Base-by-base conservation (phyloP, 1,140 invertebrate species). In the Eulimnadia texana region DNA sequence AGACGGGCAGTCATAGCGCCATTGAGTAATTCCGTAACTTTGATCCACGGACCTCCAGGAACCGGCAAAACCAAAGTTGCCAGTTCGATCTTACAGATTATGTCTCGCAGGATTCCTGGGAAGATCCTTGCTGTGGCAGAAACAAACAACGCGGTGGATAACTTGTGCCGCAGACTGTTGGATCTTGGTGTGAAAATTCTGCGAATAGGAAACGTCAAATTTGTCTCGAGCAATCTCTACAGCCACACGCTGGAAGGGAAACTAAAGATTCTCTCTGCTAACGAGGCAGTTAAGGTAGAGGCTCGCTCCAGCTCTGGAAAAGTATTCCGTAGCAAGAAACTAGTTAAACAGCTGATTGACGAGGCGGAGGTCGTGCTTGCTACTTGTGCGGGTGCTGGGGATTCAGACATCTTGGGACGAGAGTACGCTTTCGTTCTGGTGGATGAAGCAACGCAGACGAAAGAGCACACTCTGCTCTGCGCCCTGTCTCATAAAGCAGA, bases 381-480 rank as follows among this genome's bases (percentile, higher is more conserved):
- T 24, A 65, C 64, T n/a, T 65, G 64, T 27, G 52, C 62, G 25
- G 62, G 54, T 11, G 64, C 64, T n/a, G 61, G 61, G 53, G 54
- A 62, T 1, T 2, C 20, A 9, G 22, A 16, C 3, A 33, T 59
- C 22, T 9, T 33, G 3, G 50, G 57, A 10, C 19, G 49, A 11
- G 52, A 58, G 3, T 33, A 19, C 47, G 19, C n/a, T 19, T 47
- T 20, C 42, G 25, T 64, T 33, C 22, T 58, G 19, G 58, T 65
- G 1, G 64, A 65, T 24, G 64, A 66, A 49, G 63, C 65, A 6
- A 50, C 64, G 0, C 77, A 79, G 60, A 66, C 65, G 16, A 66
- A 73, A 10, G 76, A 78, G 66, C 72, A 74, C 0, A 72, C 74
- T n/a, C 70, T 73, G 52, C 63, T 80, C 0, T 72, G 73, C 11